These are phyloP conservation scores for Pogona vitticeps DNA, from an alignment of 2,113 vertebrate species.

Conservation along the genomic window DNA sequence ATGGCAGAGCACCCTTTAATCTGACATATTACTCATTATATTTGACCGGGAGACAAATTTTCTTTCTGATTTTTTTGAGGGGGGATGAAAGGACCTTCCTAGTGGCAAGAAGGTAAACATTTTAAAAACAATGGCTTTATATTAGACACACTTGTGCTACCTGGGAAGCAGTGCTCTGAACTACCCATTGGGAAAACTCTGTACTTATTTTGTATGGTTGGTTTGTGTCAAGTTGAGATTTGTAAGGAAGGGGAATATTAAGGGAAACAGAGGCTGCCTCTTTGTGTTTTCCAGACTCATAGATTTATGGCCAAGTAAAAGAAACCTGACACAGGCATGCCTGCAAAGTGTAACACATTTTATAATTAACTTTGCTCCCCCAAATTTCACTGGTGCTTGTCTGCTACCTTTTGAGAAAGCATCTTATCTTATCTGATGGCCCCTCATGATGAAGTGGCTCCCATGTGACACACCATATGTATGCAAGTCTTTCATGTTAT, in stretches of 20 bases:
- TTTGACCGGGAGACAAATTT: not conserved
- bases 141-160: not conserved
- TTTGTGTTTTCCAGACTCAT: not conserved
- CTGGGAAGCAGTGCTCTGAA: not conserved
- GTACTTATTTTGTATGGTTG: not conserved
- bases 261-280: not conserved
- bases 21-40: not conserved
- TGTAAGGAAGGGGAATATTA: not conserved
- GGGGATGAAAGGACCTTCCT: no score
- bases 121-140: not conserved
- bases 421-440: slow-evolving; percentile 1
- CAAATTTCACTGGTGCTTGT: not conserved
- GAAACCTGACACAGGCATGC: not conserved
- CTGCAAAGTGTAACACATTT: not conserved
- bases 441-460: not conserved
- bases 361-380: not conserved
- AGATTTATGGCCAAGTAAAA: not conserved
- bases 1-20: not conserved
- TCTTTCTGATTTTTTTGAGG: no score
- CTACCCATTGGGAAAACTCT: not conserved
- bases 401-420: not conserved
- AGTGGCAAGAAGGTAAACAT: not conserved
- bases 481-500: not conserved
- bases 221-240: not conserved
- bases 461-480: not conserved